Evolutionary conservation across 1,140 invertebrate species (phyloP), one percentile per base, ranked within the genome.

Genomic region (Hyphantria cunea): DNA sequence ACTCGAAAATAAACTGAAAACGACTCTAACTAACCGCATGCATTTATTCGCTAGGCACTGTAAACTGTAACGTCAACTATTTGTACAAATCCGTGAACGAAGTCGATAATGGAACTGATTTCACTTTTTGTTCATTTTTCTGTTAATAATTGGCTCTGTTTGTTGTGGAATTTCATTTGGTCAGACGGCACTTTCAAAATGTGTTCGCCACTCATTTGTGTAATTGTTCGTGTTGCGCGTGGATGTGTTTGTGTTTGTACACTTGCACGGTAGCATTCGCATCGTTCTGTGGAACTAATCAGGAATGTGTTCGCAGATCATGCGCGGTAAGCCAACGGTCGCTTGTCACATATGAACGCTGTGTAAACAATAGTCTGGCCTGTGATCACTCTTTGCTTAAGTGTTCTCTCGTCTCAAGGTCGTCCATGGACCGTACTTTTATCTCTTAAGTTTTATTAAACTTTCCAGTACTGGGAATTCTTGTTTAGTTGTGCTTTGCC

Each of bases 241-340:
- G n/a, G n/a, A 65, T 72, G 61, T 72, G 60, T 50, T 55, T 60
- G 66, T 58, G 55, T 65, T 47, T 39, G 31, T 45, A 42, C 56
- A 68, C 55, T 52, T 49, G 59, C 54, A 56, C 62, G 39, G 33
- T 33, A 50, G 53, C 34, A 39, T 37, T 33, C 61, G 42, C 52
- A 55, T 33, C 60, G 64, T 59, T 59, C 52, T 50, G 59, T 59
- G 63, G 62, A 62, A 72, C 85, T 73, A 88, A 88, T 88, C 71
- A 67, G 80, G 82, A 86, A 88, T 88, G 78, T 71, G 76, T 81
- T 78, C 77, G 83, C 76, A 66, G 74, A 77, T 74, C 82, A 82
- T 74, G 77, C 69, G 63, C 74, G 64, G 45, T 70, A 69, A 64
- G 65, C 64, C 51, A 66, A 42, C 37, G 12, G 55, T 50, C 68